Conservation (phyloP, 2,797 vertebrate species). For the Odontamblyopus rebecca region DNA sequence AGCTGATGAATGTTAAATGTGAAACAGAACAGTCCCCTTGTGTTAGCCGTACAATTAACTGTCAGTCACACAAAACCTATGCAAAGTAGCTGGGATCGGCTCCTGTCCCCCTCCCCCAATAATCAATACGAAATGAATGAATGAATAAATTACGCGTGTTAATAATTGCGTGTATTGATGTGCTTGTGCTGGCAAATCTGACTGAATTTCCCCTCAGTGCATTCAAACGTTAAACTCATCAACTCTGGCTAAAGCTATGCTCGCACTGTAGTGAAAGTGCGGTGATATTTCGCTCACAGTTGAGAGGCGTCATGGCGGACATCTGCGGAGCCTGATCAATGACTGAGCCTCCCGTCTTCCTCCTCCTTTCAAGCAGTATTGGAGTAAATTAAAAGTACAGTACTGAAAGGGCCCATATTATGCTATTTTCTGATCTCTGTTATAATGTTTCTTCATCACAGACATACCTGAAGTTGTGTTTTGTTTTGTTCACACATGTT, state of each 20-base stretch:
- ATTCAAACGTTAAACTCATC: not conserved
- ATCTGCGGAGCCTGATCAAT: not conserved
- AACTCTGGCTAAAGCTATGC: not conserved
- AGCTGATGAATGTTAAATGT: no score
- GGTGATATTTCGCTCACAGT: conserved; percentile 3
- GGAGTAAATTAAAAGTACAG: no score
- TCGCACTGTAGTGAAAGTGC: not conserved
- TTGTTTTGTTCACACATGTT: no score
- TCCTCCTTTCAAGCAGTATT: not conserved
- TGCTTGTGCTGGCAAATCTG: not conserved
- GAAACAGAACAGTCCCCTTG: not conserved
- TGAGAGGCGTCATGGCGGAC: not conserved
- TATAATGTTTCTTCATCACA: no score
- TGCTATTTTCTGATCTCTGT: no score
- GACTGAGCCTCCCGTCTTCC: not conserved
- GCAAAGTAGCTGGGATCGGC: not conserved
- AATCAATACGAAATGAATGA: not conserved
- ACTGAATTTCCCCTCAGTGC: not conserved
- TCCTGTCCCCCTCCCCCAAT: not conserved
- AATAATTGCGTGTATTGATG: not conserved
- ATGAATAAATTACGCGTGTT: not conserved
- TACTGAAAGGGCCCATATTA: no score
- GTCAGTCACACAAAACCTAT: not conserved
- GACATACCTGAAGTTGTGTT: no score
- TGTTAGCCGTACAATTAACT: not conserved